These are phyloP conservation scores for Ochotona princeps DNA, from an alignment of 2,113 vertebrate genomes.

Conservation along the genomic window DNA sequence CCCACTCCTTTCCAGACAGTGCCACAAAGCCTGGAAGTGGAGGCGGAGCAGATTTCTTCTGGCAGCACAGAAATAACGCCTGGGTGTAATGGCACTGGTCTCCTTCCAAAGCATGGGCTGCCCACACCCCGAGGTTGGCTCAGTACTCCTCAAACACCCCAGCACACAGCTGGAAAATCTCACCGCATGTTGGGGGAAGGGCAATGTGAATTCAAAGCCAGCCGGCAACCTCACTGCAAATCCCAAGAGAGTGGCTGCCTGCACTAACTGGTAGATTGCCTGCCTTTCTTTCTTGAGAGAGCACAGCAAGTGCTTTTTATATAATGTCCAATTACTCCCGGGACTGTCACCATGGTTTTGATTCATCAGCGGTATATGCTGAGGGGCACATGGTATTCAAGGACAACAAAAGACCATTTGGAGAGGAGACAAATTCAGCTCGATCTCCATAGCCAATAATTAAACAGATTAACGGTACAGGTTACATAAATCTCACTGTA, in stretches of 20 bases:
- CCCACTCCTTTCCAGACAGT: background rate
- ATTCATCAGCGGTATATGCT: slow-evolving; percentile 58
- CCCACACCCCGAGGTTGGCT: background rate
- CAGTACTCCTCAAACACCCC: background rate
- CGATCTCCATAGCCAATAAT: background rate
- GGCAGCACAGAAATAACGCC: background rate
- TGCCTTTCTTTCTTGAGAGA: slow-evolving; percentile 36
- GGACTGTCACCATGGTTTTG: slow-evolving; percentile 60
- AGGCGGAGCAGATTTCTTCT: background rate
- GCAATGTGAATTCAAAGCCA: background rate
- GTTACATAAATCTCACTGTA: background rate
- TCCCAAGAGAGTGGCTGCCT: slow-evolving; percentile 46
- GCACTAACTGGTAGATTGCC: background rate
- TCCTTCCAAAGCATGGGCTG: background rate
- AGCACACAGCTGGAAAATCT: slow-evolving; percentile 42
- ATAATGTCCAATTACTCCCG: slow-evolving; percentile 53
- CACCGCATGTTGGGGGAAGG: background rate
- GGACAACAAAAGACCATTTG: slow-evolving; percentile 54
- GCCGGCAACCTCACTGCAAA: background rate
- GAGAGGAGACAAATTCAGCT: slow-evolving; percentile 46
- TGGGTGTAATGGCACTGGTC: background rate
- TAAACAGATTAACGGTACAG: background rate
- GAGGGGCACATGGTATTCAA: slow-evolving; percentile 61
- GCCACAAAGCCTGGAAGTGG: background rate
- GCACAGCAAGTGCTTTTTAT: slow-evolving; percentile 60